Conservation (phyloP, 2,113 vertebrate species). For the Promerops cafer region DNA sequence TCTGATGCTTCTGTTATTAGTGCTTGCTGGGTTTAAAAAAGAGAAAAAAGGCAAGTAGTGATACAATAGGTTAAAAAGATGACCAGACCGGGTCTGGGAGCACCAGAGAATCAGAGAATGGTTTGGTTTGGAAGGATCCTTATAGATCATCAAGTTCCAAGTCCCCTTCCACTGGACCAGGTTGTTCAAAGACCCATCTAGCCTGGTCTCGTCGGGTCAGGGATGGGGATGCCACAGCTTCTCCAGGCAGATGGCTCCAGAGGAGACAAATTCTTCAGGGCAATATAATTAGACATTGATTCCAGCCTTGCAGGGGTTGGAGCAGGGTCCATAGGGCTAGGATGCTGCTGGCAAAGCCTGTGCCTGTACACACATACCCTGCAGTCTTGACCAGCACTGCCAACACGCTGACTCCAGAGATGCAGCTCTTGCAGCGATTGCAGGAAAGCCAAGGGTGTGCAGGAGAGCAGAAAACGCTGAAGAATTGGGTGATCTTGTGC, state of each 20-base stretch:
- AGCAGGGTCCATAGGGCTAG: neutral
- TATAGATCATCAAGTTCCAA: neutral
- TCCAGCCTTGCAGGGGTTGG: neutral
- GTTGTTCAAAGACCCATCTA: neutral
- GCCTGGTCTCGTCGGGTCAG: neutral
- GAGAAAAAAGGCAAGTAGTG: neutral
- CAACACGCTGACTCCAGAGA: rapidly evolving
- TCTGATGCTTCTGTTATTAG: neutral
- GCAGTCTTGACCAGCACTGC: neutral
- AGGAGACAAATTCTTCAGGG: neutral
- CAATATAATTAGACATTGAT: neutral
- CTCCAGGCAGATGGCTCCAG: neutral
- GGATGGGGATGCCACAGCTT: neutral
- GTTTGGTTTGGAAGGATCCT: neutral
- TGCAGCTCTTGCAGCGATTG: neutral
- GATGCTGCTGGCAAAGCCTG: neutral
- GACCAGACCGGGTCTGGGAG: rapidly evolving
- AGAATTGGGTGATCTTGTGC: neutral
- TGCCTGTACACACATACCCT: neutral
- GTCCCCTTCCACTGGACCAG: neutral
- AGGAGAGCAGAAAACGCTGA: neutral
- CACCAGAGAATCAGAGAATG: neutral
- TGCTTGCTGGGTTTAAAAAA: neutral
- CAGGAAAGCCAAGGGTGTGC: neutral
- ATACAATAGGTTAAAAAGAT: neutral